These are phyloP conservation scores for Xylota segnis DNA, from an alignment of 2,888 invertebrate genomes.

Conservation along the genomic window DNA sequence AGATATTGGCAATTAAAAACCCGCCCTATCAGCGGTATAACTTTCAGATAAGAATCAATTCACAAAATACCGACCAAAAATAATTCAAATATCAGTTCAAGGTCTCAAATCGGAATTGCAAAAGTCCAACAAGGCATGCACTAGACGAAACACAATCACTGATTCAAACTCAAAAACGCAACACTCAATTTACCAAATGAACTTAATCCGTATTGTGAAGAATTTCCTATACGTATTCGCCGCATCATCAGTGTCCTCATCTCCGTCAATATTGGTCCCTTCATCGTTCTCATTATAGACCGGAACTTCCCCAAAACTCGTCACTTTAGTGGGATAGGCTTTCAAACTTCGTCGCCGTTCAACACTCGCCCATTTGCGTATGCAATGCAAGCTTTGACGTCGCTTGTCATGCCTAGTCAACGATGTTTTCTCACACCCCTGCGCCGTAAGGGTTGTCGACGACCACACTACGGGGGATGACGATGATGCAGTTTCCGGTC, in stretches of 20 bases:
- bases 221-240: conserved; percentile 57
- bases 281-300: conserved; percentile 50
- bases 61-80: background rate
- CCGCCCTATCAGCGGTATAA: background rate
- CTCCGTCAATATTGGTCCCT: background rate
- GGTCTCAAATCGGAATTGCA: background rate
- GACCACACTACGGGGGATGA: conserved; percentile 46
- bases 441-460: conserved; percentile 23
- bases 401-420: conserved; percentile 53
- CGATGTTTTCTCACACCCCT: conserved; percentile 44
- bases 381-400: conserved; percentile 70
- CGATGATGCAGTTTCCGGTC: conserved; percentile 11
- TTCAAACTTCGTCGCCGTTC: conserved; percentile 67
- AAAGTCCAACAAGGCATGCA: background rate
- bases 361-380: conserved; percentile 70
- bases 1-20: background rate
- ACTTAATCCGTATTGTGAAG: conserved; percentile 76
- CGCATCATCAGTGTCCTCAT: conserved; percentile 6
- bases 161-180: background rate
- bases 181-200: conserved; percentile 70
- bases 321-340: conserved; percentile 29
- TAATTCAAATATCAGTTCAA: background rate
- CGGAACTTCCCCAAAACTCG: conserved; percentile 53
- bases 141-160: background rate
- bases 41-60: background rate